A percentile compares a stretch with the other conserved stretches of the same genome.
Conservation (phyloP, 2,797 vertebrate genomes). For the Bufotes viridis region DNA sequence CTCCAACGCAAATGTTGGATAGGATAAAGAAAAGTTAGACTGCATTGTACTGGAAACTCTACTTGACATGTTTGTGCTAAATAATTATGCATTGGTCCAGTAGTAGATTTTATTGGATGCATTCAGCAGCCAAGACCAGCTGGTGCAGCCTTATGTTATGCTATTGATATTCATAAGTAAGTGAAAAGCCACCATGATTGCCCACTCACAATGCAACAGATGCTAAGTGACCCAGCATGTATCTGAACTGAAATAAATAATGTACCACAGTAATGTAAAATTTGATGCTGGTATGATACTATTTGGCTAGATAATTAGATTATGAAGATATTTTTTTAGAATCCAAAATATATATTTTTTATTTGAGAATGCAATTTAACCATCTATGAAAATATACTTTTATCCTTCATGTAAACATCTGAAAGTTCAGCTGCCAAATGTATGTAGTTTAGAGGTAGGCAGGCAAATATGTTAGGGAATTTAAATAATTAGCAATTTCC, state of each 20-base stretch:
- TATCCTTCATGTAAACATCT: no score
- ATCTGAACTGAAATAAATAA: constrained; percentile 36
- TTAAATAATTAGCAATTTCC: no score
- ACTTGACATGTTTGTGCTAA: constrained; percentile 10
- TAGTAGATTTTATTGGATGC: constrained; percentile 12
- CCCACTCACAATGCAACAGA: constrained; percentile 40
- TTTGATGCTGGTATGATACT: not conserved
- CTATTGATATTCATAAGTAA: constrained; percentile 35
- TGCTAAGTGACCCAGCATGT: constrained; percentile 32
- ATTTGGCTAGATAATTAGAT: not conserved
- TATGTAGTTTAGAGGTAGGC: no score
- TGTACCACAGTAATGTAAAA: constrained; percentile 11
- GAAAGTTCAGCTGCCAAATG: no score
- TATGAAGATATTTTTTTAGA: not conserved
- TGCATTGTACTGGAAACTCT: not conserved
- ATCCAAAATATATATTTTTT: not conserved
- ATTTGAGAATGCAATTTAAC: no score
- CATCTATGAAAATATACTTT: no score
- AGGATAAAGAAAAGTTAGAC: not conserved
- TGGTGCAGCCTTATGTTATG: constrained; percentile 50
- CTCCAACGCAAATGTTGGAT: not conserved
- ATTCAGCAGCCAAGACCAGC: constrained; percentile 48
- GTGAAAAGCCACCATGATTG: constrained; percentile 16
- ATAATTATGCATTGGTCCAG: constrained; percentile 32
- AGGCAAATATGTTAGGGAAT: no score